A percentile compares a stretch with the other conserved stretches of the same genome.
phyloP scores from a whole-genome alignment of 1,140 invertebrate genomes.

The Nephotettix cincticeps region DNA sequence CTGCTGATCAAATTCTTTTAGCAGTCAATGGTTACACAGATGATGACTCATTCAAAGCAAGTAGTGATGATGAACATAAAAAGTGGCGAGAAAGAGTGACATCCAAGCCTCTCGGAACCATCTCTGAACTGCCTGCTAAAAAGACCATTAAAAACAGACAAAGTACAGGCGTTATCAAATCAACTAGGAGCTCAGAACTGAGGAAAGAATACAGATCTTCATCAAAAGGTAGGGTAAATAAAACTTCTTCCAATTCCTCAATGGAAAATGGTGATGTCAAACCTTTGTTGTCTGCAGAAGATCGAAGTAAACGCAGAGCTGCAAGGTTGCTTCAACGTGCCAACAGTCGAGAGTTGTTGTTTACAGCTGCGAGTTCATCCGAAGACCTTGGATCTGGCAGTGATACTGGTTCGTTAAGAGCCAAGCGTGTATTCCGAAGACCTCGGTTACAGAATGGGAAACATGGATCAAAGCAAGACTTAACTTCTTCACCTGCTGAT shows the following conservation, averaged over 20 bases:
- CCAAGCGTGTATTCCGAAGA: slow-evolving; percentile 12
- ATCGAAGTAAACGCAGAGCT: slow-evolving; percentile 41
- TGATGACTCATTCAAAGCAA: slow-evolving; percentile 45
- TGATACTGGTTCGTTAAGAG: slow-evolving; percentile 36
- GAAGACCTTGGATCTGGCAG: slow-evolving; percentile 49
- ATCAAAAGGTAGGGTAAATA: slow-evolving; percentile 41
- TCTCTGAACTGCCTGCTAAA: slow-evolving; percentile 48
- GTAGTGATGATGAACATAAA: slow-evolving; percentile 43
- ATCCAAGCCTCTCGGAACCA: slow-evolving; percentile 45
- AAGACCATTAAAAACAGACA: slow-evolving; percentile 36
- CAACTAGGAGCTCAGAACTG: slow-evolving; percentile 26
- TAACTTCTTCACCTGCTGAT: not conserved
- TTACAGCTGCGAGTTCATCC: slow-evolving; percentile 50
- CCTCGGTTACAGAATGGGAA: not conserved
- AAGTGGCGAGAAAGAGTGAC: slow-evolving; percentile 19
- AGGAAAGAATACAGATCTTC: slow-evolving; percentile 29
- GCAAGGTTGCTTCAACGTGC: slow-evolving; percentile 51
- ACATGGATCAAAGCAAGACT: slow-evolving; percentile 1
- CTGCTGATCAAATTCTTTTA: slow-evolving; percentile 54
- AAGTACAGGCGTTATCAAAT: slow-evolving; percentile 34
- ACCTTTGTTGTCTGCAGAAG: slow-evolving; percentile 28
- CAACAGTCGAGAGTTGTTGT: slow-evolving; percentile 50
- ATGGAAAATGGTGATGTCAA: slow-evolving; percentile 44
- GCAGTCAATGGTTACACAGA: slow-evolving; percentile 55
- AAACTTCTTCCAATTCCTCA: slow-evolving; percentile 46